Conservation (phyloP, 2,797 vertebrate species). For the Onychomys leucogaster region DNA sequence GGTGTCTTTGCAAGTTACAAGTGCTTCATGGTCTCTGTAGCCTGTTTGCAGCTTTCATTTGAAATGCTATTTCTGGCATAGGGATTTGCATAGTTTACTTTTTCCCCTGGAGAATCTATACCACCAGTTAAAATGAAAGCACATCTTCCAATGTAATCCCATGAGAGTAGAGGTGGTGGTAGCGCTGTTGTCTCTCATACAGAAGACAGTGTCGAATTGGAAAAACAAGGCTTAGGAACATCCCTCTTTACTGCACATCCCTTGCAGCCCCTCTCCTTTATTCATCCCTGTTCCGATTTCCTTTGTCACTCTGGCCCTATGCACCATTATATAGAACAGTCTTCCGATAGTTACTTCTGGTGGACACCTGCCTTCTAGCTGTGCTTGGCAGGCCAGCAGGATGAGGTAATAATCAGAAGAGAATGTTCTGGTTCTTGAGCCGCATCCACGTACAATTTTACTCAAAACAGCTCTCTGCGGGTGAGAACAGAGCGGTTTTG, state of each 20-base stretch:
- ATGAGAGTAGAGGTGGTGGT: background rate
- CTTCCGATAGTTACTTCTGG: background rate
- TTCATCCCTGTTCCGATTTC: background rate
- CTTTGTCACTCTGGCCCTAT: background rate
- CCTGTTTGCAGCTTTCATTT: background rate
- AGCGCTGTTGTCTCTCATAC: background rate
- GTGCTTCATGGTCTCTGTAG: background rate
- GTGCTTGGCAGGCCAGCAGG: constrained; percentile 57
- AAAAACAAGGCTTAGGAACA: background rate
- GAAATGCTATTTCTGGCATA: background rate
- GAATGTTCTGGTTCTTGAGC: constrained; percentile 71
- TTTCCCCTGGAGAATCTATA: background rate
- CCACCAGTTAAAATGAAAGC: background rate
- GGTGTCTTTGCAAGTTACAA: background rate
- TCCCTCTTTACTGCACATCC: background rate
- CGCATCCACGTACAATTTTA: constrained; percentile 19
- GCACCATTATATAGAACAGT: background rate
- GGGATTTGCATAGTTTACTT: background rate
- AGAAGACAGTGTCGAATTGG: background rate
- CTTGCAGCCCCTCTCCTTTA: too few relatives aligned
- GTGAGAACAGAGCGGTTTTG: constrained; percentile 52
- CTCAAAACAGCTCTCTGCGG: constrained; percentile 63
- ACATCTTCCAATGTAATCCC: background rate
- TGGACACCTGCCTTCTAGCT: constrained; percentile 62
- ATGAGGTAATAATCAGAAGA: constrained; percentile 74